A percentile compares a stretch with the other conserved stretches of the same genome.
Evolutionary conservation across 2,888 invertebrate genomes (phyloP).

Genomic region (Drosophila setosimentum): DNA sequence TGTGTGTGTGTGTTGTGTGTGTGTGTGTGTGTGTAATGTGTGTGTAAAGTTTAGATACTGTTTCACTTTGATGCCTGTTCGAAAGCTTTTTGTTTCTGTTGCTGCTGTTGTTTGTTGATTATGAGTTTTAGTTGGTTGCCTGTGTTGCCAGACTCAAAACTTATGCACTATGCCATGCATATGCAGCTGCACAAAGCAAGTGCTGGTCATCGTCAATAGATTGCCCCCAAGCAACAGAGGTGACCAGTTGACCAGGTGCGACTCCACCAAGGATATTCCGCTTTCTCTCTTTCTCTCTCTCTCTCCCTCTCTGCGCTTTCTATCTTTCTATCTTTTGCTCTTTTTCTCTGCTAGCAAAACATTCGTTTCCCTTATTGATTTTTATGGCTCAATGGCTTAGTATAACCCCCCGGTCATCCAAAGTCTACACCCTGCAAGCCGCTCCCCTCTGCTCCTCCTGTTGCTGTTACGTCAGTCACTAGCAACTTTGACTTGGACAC

Average conservation of each 20-base stretch:
- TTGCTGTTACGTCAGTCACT: constrained; percentile 13
- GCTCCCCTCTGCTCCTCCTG: not conserved
- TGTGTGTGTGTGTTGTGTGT: no score
- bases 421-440: not conserved
- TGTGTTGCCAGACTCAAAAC: constrained; percentile 2
- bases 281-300: not conserved
- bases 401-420: constrained; percentile 4
- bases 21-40: no score
- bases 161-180: not conserved
- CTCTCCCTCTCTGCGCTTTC: not conserved
- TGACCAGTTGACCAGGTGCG: constrained; percentile 50
- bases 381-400: constrained; percentile 73
- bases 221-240: not conserved
- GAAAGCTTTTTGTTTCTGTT: not conserved
- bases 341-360: constrained; percentile 8
- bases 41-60: constrained; percentile 7
- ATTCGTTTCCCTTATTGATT: constrained; percentile 72
- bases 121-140: constrained; percentile 19
- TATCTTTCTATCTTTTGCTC: not conserved
- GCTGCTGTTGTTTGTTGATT: constrained; percentile 15
- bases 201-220: constrained; percentile 2
- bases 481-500: constrained; percentile 22
- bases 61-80: constrained; percentile 7
- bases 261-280: constrained; percentile 33
- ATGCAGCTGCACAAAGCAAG: not conserved